Evolutionary conservation across 2,888 invertebrate genomes (phyloP).

Genomic region (Chrysina gloriosa): DNA sequence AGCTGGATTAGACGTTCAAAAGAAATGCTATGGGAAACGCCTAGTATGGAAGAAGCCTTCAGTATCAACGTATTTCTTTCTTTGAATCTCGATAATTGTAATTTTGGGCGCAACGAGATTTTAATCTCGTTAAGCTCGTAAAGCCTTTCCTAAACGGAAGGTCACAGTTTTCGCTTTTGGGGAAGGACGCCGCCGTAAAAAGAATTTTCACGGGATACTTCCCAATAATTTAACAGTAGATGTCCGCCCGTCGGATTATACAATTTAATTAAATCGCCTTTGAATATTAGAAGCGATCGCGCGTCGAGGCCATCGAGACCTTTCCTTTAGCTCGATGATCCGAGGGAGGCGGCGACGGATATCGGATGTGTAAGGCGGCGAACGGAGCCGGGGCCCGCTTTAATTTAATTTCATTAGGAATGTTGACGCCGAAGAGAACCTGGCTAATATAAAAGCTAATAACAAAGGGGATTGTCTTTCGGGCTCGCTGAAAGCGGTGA

Average conservation of each 20-base stretch:
- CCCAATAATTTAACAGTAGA: not conserved
- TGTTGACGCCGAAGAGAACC: conserved; percentile 42
- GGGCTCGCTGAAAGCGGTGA: conserved; percentile 42
- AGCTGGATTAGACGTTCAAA: no score
- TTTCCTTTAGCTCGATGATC: no score
- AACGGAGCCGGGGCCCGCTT: conserved; percentile 38
- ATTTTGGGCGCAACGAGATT: no score
- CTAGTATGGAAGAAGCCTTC: no score
- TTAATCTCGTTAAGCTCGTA: no score
- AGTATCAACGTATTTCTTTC: no score
- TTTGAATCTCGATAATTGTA: no score
- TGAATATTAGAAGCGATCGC: conserved; percentile 5
- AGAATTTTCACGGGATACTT: no score
- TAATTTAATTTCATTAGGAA: conserved; percentile 48
- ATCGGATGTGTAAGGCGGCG: conserved; percentile 33
- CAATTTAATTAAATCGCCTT: conserved; percentile 18
- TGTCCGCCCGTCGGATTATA: not conserved
- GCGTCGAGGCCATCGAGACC: not conserved
- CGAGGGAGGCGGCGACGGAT: not conserved
- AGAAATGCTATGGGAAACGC: no score
- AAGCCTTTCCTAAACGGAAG: no score
- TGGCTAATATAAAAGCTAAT: conserved; percentile 47
- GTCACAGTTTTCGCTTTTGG: no score
- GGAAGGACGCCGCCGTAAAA: no score
- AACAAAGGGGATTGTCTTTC: conserved; percentile 44